A percentile compares a stretch with the other conserved stretches of the same genome.
phyloP scores from a whole-genome alignment of 2,888 invertebrate species.

The Microplitis deprimator region DNA sequence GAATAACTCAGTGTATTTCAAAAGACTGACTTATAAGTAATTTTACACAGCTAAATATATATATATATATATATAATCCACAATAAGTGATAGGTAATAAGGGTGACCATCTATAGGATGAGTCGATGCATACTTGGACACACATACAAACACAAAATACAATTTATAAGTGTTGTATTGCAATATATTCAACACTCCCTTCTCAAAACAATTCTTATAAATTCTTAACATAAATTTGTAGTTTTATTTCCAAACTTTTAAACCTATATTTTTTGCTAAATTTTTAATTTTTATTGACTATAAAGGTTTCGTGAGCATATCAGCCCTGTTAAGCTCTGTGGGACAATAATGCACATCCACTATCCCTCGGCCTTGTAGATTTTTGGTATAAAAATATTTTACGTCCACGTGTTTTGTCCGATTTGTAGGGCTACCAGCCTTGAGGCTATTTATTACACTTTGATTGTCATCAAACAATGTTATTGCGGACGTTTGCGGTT shows the following conservation, averaged over 20 bases:
- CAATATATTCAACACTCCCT: no score
- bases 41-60: no score
- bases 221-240: not conserved
- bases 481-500: conserved; percentile 1
- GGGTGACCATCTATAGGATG: no score
- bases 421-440: conserved; percentile 11
- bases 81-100: no score
- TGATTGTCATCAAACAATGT: conserved; percentile 2
- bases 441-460: conserved; percentile 17
- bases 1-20: no score
- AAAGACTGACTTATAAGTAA: no score
- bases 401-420: conserved; percentile 16
- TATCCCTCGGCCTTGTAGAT: not conserved
- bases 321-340: conserved; percentile 49
- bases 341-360: conserved; percentile 48
- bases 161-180: no score
- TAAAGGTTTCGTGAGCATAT: conserved; percentile 50
- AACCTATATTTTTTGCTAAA: not conserved
- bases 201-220: no score
- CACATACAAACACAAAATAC: no score
- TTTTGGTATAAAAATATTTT: not conserved
- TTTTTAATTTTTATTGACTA: conserved; percentile 30
- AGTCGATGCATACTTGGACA: no score
- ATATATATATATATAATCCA: no score
- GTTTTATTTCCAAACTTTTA: not conserved